Base-by-base conservation (phyloP, 1,140 invertebrate species). In the Protaetia brevitarsis region DNA sequence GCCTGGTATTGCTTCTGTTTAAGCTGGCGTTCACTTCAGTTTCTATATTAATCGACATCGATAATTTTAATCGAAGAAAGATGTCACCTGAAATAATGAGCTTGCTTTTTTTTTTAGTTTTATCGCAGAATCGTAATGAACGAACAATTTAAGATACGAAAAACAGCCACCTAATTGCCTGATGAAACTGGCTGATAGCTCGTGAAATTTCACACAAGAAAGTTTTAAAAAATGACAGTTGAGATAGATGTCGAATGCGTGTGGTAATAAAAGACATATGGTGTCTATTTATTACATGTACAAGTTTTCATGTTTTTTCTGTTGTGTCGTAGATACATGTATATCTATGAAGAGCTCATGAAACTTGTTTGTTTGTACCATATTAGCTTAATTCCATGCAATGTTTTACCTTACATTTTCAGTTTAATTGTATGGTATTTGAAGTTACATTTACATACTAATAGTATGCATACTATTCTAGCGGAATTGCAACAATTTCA, bases 81-180 rank as follows among this genome's bases (percentile, higher is more conserved):
- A 37, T 37, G 34, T 37, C 34, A 37, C n/a, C 16, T 37, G 34
- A 37, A 37, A 37, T 37, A 37, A 37, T 37, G 34, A 37, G 34
- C 16, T 37, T 37, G n/a, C 16, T 37, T 37, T 34, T 34, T n/a
- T n/a, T n/a, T n/a, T n/a, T n/a, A n/a, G n/a, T n/a, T n/a, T n/a
- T n/a, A n/a, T n/a, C n/a, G n/a, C n/a, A n/a, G n/a, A n/a, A n/a
- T n/a, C n/a, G n/a, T n/a, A n/a, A n/a, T 34, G 31, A 37, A 37
- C 34, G 34, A 2, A 37, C 3, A 16, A 37, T 37, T n/a, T n/a
- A n/a, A 16, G 34, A 13, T 16, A 16, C 34, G 16, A 37, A 13
- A 37, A 37, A 37, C 34, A 37, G 5, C n/a, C 34, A 37, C 34
- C 34, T 37, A 13, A 16, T n/a, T n/a, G n/a, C 34, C 16, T 3